Evolutionary conservation across 2,888 invertebrate species (phyloP).

Genomic region (Caenorhabditis sp.): DNA sequence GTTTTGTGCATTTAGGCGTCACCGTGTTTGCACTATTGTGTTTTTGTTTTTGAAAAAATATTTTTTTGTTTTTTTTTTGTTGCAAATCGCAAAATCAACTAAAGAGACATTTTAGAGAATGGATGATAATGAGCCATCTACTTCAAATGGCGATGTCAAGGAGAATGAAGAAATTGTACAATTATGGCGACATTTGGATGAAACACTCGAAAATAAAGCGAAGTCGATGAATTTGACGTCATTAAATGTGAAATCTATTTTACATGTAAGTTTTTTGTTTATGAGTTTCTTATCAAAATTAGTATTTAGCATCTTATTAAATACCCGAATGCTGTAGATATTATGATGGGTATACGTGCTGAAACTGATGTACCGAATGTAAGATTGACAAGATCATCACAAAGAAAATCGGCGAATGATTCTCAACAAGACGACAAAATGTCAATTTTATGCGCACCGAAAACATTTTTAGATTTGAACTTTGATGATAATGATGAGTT

Average conservation of each 20-base stretch:
- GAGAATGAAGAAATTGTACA: slow-evolving; percentile 14
- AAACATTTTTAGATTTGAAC: slow-evolving; percentile 25
- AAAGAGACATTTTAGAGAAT: background rate
- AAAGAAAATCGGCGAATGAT: slow-evolving; percentile 2
- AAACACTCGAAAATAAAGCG: slow-evolving; percentile 29
- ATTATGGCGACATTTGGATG: slow-evolving; percentile 12
- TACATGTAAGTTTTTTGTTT: slow-evolving; percentile 5
- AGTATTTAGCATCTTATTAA: slow-evolving; percentile 27
- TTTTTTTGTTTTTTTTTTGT: background rate
- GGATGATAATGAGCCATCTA: background rate
- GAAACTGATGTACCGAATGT: slow-evolving; percentile 18
- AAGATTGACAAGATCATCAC: slow-evolving; percentile 18
- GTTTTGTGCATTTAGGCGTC: background rate
- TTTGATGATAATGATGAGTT: slow-evolving; percentile 37
- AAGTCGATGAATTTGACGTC: slow-evolving; percentile 33
- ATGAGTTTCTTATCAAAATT: background rate
- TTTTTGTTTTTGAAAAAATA: background rate
- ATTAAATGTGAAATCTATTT: slow-evolving; percentile 33
- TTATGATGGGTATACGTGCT: slow-evolving; percentile 20
- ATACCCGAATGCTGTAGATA: slow-evolving; percentile 23
- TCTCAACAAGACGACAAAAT: background rate
- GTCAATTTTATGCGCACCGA: slow-evolving; percentile 9
- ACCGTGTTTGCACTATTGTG: background rate
- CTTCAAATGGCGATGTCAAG: background rate
- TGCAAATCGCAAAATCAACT: background rate